phyloP scores from a whole-genome alignment of 2,888 invertebrate genomes.

The Dyspetes luteomarginatus region DNA sequence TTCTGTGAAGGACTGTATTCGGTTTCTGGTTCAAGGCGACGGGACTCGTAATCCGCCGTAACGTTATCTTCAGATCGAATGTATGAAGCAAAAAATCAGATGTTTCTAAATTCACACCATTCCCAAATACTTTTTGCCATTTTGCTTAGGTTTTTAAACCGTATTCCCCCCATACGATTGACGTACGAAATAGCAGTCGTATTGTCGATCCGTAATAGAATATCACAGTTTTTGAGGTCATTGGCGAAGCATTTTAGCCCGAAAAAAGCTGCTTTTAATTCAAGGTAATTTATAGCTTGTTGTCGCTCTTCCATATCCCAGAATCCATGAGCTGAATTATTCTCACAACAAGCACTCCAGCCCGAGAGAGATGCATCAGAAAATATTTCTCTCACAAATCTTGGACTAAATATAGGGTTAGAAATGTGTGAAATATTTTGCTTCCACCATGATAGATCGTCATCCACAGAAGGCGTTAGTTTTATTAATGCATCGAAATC shows the following conservation, averaged over 20 bases:
- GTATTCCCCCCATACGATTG: neutral
- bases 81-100: neutral
- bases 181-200: neutral
- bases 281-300: slow-evolving; percentile 22
- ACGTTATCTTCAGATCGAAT: too few species aligned
- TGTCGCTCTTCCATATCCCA: too few species aligned
- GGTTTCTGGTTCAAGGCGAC: too few species aligned
- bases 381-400: too few species aligned
- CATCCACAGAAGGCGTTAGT: slow-evolving; percentile 19
- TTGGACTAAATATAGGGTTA: slow-evolving; percentile 42
- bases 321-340: too few species aligned
- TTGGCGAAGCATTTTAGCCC: neutral
- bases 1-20: too few species aligned
- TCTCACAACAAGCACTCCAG: too few species aligned
- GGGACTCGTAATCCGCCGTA: too few species aligned
- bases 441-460: slow-evolving; percentile 59
- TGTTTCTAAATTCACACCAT: neutral
- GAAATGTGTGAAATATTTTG: slow-evolving; percentile 2
- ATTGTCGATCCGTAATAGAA: neutral
- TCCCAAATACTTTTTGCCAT: neutral
- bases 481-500: slow-evolving; percentile 50
- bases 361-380: too few species aligned
- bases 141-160: neutral
- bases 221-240: neutral
- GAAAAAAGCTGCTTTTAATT: slow-evolving; percentile 1